Base-by-base conservation (phyloP, 2,888 invertebrate species). In the Archips xylosteana region DNA sequence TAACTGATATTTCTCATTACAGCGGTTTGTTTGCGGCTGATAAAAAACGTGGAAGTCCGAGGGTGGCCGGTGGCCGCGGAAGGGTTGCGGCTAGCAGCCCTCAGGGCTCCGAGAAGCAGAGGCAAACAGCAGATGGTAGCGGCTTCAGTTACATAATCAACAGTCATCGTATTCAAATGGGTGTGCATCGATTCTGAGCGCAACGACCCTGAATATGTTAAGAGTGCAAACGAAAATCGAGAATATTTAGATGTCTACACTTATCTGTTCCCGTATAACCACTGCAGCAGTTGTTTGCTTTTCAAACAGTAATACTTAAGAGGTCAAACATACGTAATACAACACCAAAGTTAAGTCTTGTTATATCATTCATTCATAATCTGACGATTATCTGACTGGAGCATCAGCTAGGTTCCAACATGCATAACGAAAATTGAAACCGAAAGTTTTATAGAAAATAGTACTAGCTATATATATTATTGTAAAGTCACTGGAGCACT, bases 1-100 rank as follows among this genome's bases (percentile, higher is more conserved):
- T 91, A 91, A 93, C 92, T 86, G 91, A 94, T 94, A 93, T 92
- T 92, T 91, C 92, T 94, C 92, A 91, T 94, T 93, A 91, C 88
- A 82, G 82, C 82, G 79, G 79, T 80, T 85, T 93, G 89, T 92
- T 93, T 92, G 88, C 81, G 76, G 87, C 80, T 81, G 89, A 91
- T 94, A 94, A 94, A 94, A 94, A 94, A 87, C 85, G 80, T 78
- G 67, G 65, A 83, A 86, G 87, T 83, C 86, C 86, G 84, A 87
- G 82, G 87, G 86, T 89, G 88, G 89, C 89, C 94, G 90, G 85
- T 88, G 89, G 89, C 83, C 88, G 82, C 78, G 75, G 83, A 90
- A 91, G 91, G 92, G 91, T 89, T 88, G 80, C 75, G 74, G 79
- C 81, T 80, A 82, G 81, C 85, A 82, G 82, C 85, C 84, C 84